Conservation (phyloP, 1,140 invertebrate species). For the Trichonephila clavata region DNA sequence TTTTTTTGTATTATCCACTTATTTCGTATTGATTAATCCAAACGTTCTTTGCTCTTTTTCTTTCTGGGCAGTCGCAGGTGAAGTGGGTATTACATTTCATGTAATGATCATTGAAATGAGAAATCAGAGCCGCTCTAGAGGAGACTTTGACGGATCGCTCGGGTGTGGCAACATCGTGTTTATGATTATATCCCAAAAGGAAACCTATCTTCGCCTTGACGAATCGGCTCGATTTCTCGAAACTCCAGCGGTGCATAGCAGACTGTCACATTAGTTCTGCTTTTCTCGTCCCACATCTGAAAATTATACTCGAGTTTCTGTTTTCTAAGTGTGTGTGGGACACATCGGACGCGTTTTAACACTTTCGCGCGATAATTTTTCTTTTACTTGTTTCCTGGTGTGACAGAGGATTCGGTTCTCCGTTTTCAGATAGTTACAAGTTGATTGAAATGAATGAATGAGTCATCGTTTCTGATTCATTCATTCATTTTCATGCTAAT, state of each 20-base stretch:
- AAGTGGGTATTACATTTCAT: background rate
- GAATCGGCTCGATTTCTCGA: slow-evolving; percentile 3
- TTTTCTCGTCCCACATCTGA: background rate
- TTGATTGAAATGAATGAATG: too few species aligned
- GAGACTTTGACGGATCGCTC: slow-evolving; percentile 35
- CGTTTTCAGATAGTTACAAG: too few species aligned
- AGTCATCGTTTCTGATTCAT: too few species aligned
- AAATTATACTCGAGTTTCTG: background rate
- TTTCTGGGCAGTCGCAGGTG: background rate
- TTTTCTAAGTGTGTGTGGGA: background rate
- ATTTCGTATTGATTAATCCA: too few species aligned
- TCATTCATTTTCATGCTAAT: too few species aligned
- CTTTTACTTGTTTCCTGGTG: background rate
- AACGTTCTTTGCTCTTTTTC: too few species aligned
- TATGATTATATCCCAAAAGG: background rate
- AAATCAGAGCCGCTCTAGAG: slow-evolving; percentile 12
- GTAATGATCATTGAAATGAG: background rate
- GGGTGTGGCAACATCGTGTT: slow-evolving; percentile 39
- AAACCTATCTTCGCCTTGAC: slow-evolving; percentile 35
- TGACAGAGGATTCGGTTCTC: background rate
- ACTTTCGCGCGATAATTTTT: background rate
- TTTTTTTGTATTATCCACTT: too few species aligned
- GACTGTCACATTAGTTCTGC: background rate
- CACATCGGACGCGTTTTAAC: background rate
- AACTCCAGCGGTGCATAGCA: background rate